These are phyloP conservation scores for Caenorhabditis virilis DNA, from an alignment of 2,888 invertebrate genomes.

Conservation along the genomic window DNA sequence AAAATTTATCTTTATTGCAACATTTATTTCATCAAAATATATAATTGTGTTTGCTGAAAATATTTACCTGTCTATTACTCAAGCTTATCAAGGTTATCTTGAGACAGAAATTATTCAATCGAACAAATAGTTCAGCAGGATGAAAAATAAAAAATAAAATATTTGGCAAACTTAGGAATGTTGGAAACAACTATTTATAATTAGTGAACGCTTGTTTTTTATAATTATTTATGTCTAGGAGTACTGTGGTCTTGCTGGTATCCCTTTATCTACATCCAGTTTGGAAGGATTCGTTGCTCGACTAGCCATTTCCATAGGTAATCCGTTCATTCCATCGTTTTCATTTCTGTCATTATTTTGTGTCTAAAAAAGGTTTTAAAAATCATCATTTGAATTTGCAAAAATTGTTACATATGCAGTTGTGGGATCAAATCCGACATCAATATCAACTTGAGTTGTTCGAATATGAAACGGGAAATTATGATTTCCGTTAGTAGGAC, in stretches of 20 bases:
- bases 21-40: no score
- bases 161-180: no score
- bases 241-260: constrained; percentile 19
- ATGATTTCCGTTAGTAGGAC: constrained; percentile 84
- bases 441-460: constrained; percentile 77
- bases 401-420: constrained; percentile 34
- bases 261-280: constrained; percentile 8
- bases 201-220: no score
- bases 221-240: no score
- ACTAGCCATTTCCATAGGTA: background rate
- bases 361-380: constrained; percentile 4
- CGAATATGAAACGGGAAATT: constrained; percentile 89
- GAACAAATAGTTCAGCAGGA: no score
- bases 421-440: constrained; percentile 41
- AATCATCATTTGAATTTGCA: background rate
- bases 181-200: no score
- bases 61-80: no score
- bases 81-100: no score
- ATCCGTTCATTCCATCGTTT: constrained; percentile 24
- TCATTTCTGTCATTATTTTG: constrained; percentile 1
- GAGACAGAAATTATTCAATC: no score
- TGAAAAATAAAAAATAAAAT: no score
- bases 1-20: no score
- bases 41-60: no score
- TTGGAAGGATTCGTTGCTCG: background rate